Evolutionary conservation across 2,888 invertebrate genomes (phyloP).

Genomic region (Isotomurus palustris): DNA sequence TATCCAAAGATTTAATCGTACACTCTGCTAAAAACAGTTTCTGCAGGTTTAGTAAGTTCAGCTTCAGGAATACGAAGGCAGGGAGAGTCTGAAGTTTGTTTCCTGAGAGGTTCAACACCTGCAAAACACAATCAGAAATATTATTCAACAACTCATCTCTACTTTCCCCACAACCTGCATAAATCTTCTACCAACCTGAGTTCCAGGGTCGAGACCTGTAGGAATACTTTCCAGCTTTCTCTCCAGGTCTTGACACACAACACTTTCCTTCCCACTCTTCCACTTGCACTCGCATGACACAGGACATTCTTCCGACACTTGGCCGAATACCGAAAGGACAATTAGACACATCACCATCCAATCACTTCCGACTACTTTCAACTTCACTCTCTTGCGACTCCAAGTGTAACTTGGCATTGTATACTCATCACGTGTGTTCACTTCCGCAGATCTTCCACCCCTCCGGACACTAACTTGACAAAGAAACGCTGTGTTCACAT

Average conservation of each 20-base stretch:
- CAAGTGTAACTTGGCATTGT: no score
- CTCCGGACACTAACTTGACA: no score
- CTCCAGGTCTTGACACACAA: slow-evolving; percentile 66
- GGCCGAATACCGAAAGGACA: no score
- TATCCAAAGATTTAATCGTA: slow-evolving; percentile 63
- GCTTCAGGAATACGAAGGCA: slow-evolving; percentile 68
- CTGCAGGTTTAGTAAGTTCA: slow-evolving; percentile 73
- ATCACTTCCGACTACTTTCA: no score
- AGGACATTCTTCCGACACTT: slow-evolving; percentile 46
- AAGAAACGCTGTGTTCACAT: no score
- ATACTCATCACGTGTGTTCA: no score
- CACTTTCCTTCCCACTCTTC: slow-evolving; percentile 81
- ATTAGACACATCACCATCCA: no score
- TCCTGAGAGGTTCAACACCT: slow-evolving; percentile 67
- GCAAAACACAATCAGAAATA: slow-evolving; percentile 5
- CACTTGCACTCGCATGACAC: slow-evolving; percentile 77
- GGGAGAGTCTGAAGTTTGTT: slow-evolving; percentile 65
- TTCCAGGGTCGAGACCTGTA: slow-evolving; percentile 65
- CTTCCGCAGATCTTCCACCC: no score
- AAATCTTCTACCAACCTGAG: slow-evolving; percentile 55
- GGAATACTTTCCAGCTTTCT: slow-evolving; percentile 67
- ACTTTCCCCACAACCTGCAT: no score
- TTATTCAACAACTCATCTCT: slow-evolving; percentile 7
- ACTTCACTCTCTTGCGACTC: no score
- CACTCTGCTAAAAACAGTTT: slow-evolving; percentile 71